A percentile compares a stretch with the other conserved stretches of the same genome.
These are phyloP conservation scores for Perca schrenkii DNA, from an alignment of 2,113 vertebrate genomes.

Conservation along the genomic window DNA sequence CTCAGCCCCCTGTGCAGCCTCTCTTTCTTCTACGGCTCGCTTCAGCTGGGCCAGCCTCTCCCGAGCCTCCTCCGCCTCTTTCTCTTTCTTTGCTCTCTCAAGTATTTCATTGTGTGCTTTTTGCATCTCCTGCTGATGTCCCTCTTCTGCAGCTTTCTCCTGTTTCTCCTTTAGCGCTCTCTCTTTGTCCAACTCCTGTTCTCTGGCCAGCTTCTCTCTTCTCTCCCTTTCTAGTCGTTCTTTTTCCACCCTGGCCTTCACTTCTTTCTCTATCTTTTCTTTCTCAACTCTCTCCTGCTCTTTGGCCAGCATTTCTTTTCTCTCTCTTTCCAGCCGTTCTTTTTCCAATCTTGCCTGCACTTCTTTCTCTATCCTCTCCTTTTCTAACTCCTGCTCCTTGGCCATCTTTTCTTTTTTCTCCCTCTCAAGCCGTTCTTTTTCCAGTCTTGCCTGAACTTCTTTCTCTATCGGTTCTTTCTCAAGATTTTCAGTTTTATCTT, in stretches of 20 bases:
- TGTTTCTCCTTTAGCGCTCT: constrained; percentile 34
- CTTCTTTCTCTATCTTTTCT: constrained; percentile 51
- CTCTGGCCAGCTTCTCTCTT: constrained; percentile 20
- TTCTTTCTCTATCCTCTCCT: constrained; percentile 51
- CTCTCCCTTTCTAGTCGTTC: constrained; percentile 44
- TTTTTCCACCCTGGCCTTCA: constrained; percentile 29
- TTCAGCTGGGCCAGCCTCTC: constrained; percentile 62
- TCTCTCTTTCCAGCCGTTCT: constrained; percentile 44
- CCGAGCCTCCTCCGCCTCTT: constrained; percentile 39
- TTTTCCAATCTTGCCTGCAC: constrained; percentile 30
- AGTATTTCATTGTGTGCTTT: constrained; percentile 53
- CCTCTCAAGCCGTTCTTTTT: constrained; percentile 58
- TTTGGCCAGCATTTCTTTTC: constrained; percentile 5
- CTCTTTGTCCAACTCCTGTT: constrained; percentile 63
- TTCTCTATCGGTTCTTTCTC: constrained; percentile 36
- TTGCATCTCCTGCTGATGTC: constrained; percentile 50
- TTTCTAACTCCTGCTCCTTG: constrained; percentile 38
- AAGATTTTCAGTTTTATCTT: constrained; percentile 29
- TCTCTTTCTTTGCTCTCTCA: constrained; percentile 52
- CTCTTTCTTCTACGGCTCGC: constrained; percentile 39
- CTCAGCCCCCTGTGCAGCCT: constrained; percentile 56
- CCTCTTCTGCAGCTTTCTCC: constrained; percentile 50
- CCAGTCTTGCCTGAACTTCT: constrained; percentile 34
- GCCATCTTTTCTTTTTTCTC: constrained; percentile 46
- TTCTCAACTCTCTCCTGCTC: constrained; percentile 50